phyloP scores from a whole-genome alignment of 2,888 invertebrate species.

The Stenichneumon culpator region DNA sequence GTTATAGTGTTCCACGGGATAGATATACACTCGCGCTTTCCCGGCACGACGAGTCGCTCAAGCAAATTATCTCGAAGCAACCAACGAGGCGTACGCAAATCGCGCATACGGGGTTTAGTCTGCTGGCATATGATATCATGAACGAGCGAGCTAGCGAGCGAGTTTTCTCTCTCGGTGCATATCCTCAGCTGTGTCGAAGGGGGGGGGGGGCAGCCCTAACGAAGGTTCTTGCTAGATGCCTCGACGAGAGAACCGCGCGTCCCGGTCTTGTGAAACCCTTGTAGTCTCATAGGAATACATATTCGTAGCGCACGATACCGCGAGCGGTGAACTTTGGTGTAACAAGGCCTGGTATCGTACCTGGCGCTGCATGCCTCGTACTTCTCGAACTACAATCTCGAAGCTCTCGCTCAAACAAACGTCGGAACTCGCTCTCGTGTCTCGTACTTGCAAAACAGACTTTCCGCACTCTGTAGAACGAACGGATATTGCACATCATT shows the following conservation, averaged over 20 bases:
- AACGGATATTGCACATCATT: neutral
- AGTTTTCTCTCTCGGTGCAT: constrained; percentile 1
- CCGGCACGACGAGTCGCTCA: constrained; percentile 52
- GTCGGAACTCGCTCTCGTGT: neutral
- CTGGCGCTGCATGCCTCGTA: neutral
- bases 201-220: constrained; percentile 34
- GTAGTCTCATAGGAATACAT: constrained; percentile 55
- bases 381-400: neutral
- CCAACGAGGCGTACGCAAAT: constrained; percentile 62
- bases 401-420: neutral
- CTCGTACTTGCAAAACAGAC: neutral
- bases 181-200: constrained; percentile 37
- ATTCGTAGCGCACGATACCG: constrained; percentile 1
- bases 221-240: constrained; percentile 41
- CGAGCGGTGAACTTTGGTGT: constrained; percentile 48
- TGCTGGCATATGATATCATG: constrained; percentile 49
- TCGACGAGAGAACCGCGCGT: constrained; percentile 26
- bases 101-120: constrained; percentile 51
- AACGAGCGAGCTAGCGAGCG: constrained; percentile 6
- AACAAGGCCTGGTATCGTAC: neutral
- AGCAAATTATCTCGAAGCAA: constrained; percentile 62
- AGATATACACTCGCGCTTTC: constrained; percentile 16
- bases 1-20: constrained; percentile 11
- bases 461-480: neutral
- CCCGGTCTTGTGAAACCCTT: constrained; percentile 20